phyloP scores from a whole-genome alignment of 2,797 vertebrate genomes.

The Oceanodroma leucorhoa region DNA sequence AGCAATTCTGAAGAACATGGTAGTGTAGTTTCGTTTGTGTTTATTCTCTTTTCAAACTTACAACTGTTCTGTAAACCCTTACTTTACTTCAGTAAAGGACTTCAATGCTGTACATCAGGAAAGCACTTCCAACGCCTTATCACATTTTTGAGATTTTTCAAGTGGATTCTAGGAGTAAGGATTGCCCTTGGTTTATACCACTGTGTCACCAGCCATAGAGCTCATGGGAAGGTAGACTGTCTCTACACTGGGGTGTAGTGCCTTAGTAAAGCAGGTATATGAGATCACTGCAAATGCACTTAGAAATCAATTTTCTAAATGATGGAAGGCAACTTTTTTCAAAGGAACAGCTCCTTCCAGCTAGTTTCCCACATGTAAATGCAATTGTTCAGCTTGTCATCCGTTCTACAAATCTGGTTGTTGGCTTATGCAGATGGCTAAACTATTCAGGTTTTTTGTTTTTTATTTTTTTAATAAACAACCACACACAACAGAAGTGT shows the following conservation, averaged over 20 bases:
- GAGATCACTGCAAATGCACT: background rate
- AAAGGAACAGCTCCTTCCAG: background rate
- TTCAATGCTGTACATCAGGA: background rate
- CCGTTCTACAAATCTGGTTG: background rate
- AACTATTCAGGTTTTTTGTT: fast-evolving
- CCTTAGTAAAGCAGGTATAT: background rate
- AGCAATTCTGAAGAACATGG: background rate
- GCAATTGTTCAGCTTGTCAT: background rate
- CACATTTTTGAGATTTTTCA: background rate
- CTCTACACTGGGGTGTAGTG: background rate
- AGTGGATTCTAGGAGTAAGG: background rate
- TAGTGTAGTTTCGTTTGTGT: background rate
- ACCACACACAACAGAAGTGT: background rate
- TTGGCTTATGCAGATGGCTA: background rate
- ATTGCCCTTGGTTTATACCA: background rate
- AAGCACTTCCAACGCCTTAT: background rate
- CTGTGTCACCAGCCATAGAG: background rate
- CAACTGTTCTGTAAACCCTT: background rate
- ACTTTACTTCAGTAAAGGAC: background rate
- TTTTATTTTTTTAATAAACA: background rate
- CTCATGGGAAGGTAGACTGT: background rate
- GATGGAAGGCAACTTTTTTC: background rate
- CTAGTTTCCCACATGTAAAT: background rate
- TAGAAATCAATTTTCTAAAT: background rate
- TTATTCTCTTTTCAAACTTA: background rate